Base-by-base conservation (phyloP, 2,113 vertebrate species). In the Perognathus longimembris region DNA sequence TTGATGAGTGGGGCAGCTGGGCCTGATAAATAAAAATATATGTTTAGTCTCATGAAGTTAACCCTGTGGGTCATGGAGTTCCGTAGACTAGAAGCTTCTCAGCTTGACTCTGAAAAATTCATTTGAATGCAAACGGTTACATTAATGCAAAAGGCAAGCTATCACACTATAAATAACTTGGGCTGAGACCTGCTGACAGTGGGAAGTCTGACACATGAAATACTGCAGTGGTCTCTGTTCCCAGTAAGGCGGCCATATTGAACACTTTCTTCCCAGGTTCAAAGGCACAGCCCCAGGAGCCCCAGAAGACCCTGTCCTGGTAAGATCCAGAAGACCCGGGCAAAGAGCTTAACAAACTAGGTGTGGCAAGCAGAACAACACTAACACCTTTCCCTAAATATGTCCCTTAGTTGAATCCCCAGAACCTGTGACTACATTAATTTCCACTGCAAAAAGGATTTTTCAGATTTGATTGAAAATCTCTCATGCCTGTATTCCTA, bases 151-250 rank as follows among this genome's bases (percentile, higher is more conserved):
- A 89, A 92, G 45, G 77, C 59, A 85, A 89, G 87, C 15, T 74
- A 71, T 5, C 18, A n/a, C 50, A 38, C 83, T 78, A 77, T 90
- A 94, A 95, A 95, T 94, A 92, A 92, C 76, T 42, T 6, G 15
- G 69, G 85, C 76, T 69, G 66, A 87, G 87, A 71, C 84, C 74
- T 75, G 87, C 89, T 50, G 91, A 66, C 42, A 15, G 74, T 34
- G 24, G 75, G 84, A 86, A 30, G 67, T 75, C 92, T 87, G 87
- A 66, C 88, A 66, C 42, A 32, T 6, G 30, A 85, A 90, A 57
- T 36, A 34, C 34, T 6, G 38, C 57, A 20, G 14, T 1, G 64
- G 50, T 77, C 57, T 61, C 54, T 21, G 42, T 21, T 71, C 69
- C 6, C 82, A 83, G 30, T 15, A 18, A 82, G 63, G 75, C 30